Evolutionary conservation across 2,888 invertebrate genomes (phyloP).

Genomic region (Eupithecia subfuscata): DNA sequence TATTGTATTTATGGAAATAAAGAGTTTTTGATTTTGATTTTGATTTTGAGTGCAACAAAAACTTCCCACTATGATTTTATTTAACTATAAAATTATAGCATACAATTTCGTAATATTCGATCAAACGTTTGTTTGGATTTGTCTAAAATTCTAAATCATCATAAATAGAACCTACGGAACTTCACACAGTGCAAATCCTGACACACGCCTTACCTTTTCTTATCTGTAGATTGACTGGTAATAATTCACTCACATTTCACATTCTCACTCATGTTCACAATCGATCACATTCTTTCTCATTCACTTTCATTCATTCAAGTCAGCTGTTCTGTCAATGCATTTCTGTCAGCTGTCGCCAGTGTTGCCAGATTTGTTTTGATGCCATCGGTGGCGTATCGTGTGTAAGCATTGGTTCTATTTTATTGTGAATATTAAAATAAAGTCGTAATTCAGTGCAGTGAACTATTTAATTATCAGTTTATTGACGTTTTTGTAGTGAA

Average conservation of each 20-base stretch:
- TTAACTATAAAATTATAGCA: too few species aligned
- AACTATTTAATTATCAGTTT: slow-evolving; percentile 7
- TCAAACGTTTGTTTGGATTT: too few species aligned
- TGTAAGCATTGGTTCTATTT: neutral
- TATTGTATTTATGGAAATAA: too few species aligned
- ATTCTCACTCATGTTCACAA: neutral
- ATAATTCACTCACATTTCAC: neutral
- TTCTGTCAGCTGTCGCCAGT: neutral
- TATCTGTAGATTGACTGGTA: neutral
- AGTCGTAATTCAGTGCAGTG: slow-evolving; percentile 16
- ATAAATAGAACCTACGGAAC: neutral
- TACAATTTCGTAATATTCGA: too few species aligned
- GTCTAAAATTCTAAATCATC: too few species aligned
- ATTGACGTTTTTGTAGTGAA: neutral
- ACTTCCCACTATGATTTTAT: too few species aligned
- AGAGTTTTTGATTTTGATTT: too few species aligned
- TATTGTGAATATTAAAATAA: neutral
- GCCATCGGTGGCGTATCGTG: neutral
- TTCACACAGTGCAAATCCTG: neutral
- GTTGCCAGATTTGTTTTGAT: slow-evolving; percentile 9
- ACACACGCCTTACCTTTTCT: neutral
- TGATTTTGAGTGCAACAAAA: too few species aligned
- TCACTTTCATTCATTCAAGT: neutral
- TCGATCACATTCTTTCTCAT: neutral
- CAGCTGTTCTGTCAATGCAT: neutral